phyloP scores from a whole-genome alignment of 2,888 invertebrate species.

The Rapana venosa region DNA sequence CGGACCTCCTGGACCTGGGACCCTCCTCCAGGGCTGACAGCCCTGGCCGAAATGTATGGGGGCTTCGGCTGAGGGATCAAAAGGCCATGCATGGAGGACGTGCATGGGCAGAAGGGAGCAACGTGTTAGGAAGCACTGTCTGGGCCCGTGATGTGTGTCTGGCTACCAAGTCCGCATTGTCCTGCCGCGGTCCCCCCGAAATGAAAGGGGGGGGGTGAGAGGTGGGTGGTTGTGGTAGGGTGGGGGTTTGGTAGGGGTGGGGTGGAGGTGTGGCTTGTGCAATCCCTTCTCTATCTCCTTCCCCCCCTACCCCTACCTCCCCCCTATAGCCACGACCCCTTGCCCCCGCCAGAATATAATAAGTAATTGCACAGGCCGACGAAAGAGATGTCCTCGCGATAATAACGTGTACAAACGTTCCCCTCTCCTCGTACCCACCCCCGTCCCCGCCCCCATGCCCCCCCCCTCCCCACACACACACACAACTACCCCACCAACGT shows the following conservation, averaged over 20 bases:
- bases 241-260: too few species aligned
- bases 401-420: slow-evolving; percentile 16
- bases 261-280: too few species aligned
- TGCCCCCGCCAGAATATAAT: background rate
- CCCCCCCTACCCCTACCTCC: too few species aligned
- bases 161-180: slow-evolving; percentile 13
- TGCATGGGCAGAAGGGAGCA: too few species aligned
- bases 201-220: too few species aligned
- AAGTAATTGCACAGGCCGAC: slow-evolving; percentile 36
- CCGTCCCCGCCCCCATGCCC: background rate
- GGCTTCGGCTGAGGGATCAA: slow-evolving; percentile 23
- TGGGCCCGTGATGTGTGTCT: background rate
- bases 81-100: too few species aligned
- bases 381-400: background rate
- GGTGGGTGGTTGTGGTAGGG: too few species aligned
- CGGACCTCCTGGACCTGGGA: too few species aligned
- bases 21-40: too few species aligned
- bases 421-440: background rate
- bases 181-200: background rate
- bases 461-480: too few species aligned
- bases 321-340: background rate
- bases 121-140: slow-evolving; percentile 12
- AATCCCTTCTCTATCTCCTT: too few species aligned
- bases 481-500: background rate
- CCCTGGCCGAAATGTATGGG: slow-evolving; percentile 19